Percentiles rank a stretch among this genome's conserved stretches.
Evolutionary conservation across 2,888 invertebrate genomes (phyloP).

Genomic region (Tinea pellionella): DNA sequence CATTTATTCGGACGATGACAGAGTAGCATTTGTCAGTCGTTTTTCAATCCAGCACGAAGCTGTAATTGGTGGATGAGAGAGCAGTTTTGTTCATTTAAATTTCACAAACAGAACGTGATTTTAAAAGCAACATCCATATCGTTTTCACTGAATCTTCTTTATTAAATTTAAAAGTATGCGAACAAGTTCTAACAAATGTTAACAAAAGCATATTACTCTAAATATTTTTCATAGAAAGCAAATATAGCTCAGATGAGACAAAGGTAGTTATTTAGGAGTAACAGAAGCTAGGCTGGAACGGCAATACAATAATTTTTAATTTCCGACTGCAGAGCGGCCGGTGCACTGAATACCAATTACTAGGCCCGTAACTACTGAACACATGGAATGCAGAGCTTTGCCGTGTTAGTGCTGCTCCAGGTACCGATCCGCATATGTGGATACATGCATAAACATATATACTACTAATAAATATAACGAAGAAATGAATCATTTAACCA

Average conservation of each 20-base stretch:
- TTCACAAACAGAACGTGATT: conserved; percentile 9
- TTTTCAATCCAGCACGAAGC: conserved; percentile 39
- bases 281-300: conserved; percentile 1
- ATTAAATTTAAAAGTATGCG: not conserved
- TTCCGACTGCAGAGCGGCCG: conserved; percentile 41
- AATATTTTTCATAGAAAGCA: not conserved
- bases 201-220: not conserved
- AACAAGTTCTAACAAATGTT: not conserved
- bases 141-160: not conserved
- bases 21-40: conserved; percentile 43
- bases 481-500: not conserved
- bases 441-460: not conserved
- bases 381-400: conserved; percentile 40
- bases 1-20: conserved; percentile 47
- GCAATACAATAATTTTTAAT: conserved; percentile 57
- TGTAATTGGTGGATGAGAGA: conserved; percentile 62
- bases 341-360: conserved; percentile 61
- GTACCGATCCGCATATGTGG: not conserved
- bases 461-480: not conserved
- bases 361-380: conserved; percentile 40
- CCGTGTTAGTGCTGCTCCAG: conserved; percentile 30
- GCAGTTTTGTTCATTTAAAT: conserved; percentile 23
- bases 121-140: not conserved
- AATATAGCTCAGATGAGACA: not conserved
- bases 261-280: conserved; percentile 6